Evolutionary conservation across 1,140 invertebrate genomes (phyloP), one percentile per base, ranked within the genome.

Genomic region (Aphaenogaster floridana): DNA sequence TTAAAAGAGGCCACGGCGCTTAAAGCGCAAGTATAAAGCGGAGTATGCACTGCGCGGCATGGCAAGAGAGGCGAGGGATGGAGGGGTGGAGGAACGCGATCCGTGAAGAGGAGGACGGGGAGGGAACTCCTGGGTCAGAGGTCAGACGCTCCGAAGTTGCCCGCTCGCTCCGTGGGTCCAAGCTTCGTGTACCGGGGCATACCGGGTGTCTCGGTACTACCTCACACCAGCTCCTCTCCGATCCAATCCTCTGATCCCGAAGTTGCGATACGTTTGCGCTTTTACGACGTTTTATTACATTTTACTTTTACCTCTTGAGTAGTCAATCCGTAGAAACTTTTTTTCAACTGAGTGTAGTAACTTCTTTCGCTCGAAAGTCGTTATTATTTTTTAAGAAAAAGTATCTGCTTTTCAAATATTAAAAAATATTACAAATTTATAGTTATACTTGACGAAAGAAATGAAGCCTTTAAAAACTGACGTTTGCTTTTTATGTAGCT

Each of bases 101-200:
- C 85, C 86, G 85, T 90, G 79, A 81, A 92, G 86, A 93, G 84
- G 90, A 93, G 81, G 93, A 93, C 78, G 79, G 91, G 91, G 88
- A 86, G 72, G 93, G 92, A 92, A 92, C 84, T 93, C 89, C 86
- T 88, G 91, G 94, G 94, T 94, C 93, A 94, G 87, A 92, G 94
- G 93, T 94, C 91, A 94, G 93, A 88, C 91, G 91, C 85, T 94
- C 90, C 91, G 93, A 92, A 94, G 93, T 92, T 94, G 92, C 91
- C 89, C 92, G 92, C 90, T 94, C 93, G 92, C 93, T 93, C 90
- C 92, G 90, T 92, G 89, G 93, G 90, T 88, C 93, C 93, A 94
- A 68, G 89, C 91, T 91, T 88, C 90, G 87, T 88, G 83, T 90
- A 90, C 66, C 84, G 72, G 50, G 59, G 57, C 74, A 89, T 92